Conservation (phyloP, 2,113 vertebrate genomes). For the Accipiter virgatus region DNA sequence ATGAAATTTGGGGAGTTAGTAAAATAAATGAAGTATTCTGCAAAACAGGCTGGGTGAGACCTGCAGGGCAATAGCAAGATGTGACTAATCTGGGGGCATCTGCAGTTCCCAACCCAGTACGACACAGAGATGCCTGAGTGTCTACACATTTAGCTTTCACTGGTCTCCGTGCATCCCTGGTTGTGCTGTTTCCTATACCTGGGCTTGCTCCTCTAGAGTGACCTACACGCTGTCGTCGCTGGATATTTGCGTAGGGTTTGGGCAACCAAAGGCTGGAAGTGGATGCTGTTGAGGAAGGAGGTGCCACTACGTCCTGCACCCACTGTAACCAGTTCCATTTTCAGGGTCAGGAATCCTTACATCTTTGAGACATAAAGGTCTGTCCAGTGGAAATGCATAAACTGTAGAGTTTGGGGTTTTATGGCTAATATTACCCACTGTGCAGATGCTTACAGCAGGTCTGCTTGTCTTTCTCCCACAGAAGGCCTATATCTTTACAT, state of each 20-base stretch:
- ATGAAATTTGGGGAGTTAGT: neutral
- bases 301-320: neutral
- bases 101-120: neutral
- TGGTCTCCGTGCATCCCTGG: neutral
- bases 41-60: neutral
- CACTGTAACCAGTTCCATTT: neutral
- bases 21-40: neutral
- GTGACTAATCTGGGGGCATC: too few species aligned
- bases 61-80: neutral
- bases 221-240: fast-evolving
- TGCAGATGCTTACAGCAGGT: neutral
- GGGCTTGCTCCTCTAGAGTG: neutral
- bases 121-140: neutral
- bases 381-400: neutral
- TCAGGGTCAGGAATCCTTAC: neutral
- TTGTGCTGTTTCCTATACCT: neutral
- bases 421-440: neutral
- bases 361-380: neutral
- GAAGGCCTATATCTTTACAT: slow-evolving; percentile 93
- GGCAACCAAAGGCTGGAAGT: neutral
- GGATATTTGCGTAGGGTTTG: neutral
- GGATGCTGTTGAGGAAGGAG: neutral
- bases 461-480: slow-evolving; percentile 50
- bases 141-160: neutral
- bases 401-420: neutral